Base-by-base conservation (phyloP, 1,140 invertebrate species). In the Cyclargus thomasi region DNA sequence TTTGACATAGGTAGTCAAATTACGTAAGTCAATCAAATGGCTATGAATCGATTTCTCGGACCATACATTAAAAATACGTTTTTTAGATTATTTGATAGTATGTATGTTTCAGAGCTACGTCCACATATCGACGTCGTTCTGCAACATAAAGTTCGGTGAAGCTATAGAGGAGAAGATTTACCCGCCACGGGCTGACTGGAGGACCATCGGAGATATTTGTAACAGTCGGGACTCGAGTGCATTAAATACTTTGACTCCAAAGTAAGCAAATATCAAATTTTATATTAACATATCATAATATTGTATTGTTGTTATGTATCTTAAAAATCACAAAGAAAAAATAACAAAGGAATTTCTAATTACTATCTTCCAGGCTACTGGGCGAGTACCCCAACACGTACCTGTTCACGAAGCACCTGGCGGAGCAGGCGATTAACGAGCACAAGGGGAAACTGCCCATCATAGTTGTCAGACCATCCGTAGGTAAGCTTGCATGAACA, bases 61-160 rank as follows among this genome's bases (percentile, higher is more conserved):
- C n/a, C n/a, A n/a, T n/a, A n/a, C n/a, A n/a, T n/a, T n/a, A 8
- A 35, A 35, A 35, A 5, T 8, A 35, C 8, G 3, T 35, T 5
- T 35, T 35, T 8, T 35, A 88, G 87, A 78, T 55, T 5, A 5
- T 3, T 35, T 35, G 8, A 35, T 35, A 35, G 8, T 35, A 8
- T 35, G 3, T 35, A 5, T 35, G 8, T 47, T 47, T 47, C 62
- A 83, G 80, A 67, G 65, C 3, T 29, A 84, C 14, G 64, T 80
- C 8, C 77, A 98, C 80, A 93, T 97, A 0, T 97, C 96, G 3
- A 96, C 97, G 0, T 95, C 96, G 0, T 98, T 96, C 75, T 93
- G 93, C 21, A 96, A 97, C 80, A 92, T 93, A 47, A 47, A 47
- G 0, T 95, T 96, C 68, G 92, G 93, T 39, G 90, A 93, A 7